phyloP scores from a whole-genome alignment of 2,797 vertebrate genomes.

The Gephyroberyx darwinii region DNA sequence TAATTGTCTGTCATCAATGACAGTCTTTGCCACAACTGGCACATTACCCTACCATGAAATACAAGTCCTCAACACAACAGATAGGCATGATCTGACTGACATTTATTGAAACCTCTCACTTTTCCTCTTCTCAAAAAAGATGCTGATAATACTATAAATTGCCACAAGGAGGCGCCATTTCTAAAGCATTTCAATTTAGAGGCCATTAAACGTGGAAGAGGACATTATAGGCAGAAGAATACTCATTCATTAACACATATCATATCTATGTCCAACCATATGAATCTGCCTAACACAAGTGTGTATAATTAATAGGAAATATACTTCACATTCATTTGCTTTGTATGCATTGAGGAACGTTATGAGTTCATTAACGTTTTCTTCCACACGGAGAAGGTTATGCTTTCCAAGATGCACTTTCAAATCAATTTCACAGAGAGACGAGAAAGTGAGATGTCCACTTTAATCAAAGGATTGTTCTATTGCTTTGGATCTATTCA shows the following conservation, averaged over 20 bases:
- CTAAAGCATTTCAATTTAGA: background rate
- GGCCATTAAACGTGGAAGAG: background rate
- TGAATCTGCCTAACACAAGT: background rate
- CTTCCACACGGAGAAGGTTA: too few relatives aligned
- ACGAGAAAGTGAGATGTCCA: constrained; percentile 15
- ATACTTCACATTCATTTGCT: background rate
- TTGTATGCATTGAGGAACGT: too few relatives aligned
- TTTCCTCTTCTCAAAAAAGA: too few relatives aligned
- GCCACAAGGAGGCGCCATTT: constrained; percentile 56
- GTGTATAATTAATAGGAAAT: too few relatives aligned
- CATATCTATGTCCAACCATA: background rate
- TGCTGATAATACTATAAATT: too few relatives aligned
- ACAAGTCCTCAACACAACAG: background rate
- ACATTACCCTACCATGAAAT: background rate
- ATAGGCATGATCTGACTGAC: too few relatives aligned
- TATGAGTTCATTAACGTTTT: too few relatives aligned
- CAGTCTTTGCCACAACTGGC: too few relatives aligned
- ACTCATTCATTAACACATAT: background rate
- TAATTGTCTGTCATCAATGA: background rate
- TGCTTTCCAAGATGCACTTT: too few relatives aligned
- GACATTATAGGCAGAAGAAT: background rate
- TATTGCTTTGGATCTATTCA: constrained; percentile 68
- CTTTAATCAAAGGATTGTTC: constrained; percentile 52
- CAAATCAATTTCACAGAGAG: background rate
- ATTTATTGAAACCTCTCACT: background rate